phyloP scores from a whole-genome alignment of 1,140 invertebrate species.

The Lamellibrachia luymesi region DNA sequence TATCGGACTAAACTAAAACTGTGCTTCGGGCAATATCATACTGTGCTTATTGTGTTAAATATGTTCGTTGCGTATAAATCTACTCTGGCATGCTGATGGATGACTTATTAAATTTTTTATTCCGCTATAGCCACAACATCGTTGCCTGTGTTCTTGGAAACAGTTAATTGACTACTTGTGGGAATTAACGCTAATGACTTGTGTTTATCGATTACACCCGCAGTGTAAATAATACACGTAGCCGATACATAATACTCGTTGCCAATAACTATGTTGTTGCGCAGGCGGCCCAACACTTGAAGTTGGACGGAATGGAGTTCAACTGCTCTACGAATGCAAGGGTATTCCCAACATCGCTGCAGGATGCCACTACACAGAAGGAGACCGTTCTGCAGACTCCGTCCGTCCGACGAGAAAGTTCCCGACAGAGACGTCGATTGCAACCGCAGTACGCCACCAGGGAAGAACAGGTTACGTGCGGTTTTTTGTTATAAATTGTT shows the following conservation, averaged over 20 bases:
- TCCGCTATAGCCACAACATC: not conserved
- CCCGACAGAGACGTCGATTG: not conserved
- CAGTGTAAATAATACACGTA: not conserved
- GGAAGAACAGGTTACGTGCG: not conserved
- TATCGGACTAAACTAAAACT: not conserved
- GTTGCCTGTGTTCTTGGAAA: not conserved
- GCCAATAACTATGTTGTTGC: not conserved
- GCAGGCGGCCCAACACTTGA: not conserved
- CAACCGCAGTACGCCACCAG: not conserved
- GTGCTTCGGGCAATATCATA: not conserved
- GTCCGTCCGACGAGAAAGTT: not conserved
- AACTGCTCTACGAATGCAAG: not conserved
- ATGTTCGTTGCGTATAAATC: too few relatives aligned
- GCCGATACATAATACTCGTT: not conserved
- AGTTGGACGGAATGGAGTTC: constrained; percentile 3
- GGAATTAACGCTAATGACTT: constrained; percentile 5
- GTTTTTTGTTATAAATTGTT: not conserved
- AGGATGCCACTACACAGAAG: not conserved
- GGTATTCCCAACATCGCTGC: not conserved
- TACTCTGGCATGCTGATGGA: not conserved
- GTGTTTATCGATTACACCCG: not conserved
- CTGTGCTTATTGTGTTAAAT: not conserved
- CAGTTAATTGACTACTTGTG: not conserved
- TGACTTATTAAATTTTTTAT: not conserved
- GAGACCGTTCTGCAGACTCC: not conserved